phyloP scores from a whole-genome alignment of 2,797 vertebrate genomes.

The Spinibarbus caldwelli region DNA sequence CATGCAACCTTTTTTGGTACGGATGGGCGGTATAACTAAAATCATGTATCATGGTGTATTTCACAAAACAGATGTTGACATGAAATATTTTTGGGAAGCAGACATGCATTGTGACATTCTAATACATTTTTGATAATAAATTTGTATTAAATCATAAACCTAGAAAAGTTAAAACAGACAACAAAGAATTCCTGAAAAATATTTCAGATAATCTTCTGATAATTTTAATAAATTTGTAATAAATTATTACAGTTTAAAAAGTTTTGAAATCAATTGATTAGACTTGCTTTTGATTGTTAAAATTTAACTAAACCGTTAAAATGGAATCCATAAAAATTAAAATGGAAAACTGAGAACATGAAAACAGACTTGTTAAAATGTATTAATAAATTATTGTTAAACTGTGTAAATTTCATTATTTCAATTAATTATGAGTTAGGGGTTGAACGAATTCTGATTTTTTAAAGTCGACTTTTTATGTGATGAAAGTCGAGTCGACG shows the following conservation, averaged over 20 bases:
- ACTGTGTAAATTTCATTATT: neutral
- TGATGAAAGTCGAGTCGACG: no score
- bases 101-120: neutral
- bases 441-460: no score
- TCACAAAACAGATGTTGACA: neutral
- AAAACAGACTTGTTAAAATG: neutral
- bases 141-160: neutral
- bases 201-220: neutral
- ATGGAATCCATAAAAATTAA: neutral
- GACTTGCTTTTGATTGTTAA: neutral
- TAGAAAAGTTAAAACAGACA: neutral
- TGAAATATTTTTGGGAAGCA: neutral
- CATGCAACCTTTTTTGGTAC: neutral
- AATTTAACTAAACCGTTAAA: neutral
- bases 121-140: neutral
- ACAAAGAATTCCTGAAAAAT: neutral
- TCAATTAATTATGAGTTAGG: neutral
- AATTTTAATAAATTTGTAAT: neutral
- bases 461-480: no score
- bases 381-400: neutral
- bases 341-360: neutral
- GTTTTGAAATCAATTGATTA: neutral
- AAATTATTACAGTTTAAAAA: neutral
- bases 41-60: neutral
- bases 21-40: neutral